Evolutionary conservation across 2,113 vertebrate species (phyloP), one percentile per base, ranked within the genome.

Genomic region (Corythoichthys haematopterus): DNA sequence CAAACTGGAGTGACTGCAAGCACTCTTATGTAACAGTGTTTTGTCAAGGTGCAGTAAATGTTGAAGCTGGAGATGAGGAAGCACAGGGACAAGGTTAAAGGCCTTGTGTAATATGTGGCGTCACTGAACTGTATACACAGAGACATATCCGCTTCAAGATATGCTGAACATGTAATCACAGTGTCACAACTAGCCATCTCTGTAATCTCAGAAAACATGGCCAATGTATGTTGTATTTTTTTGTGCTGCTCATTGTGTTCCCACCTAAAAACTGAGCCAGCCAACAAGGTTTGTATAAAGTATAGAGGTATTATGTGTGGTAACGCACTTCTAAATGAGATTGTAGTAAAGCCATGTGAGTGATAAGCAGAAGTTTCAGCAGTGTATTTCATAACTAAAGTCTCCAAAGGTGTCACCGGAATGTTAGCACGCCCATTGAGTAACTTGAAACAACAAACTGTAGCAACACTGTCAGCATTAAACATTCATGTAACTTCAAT

Each of bases 101-200:
- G 38, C 3, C 60, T 81, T 81, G 76, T 82, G 65, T 64, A 79
- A 80, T 72, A 67, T 33, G 59, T 64, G 45, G 64, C 73, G 64
- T 78, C 40, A 67, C 11, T 28, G 57, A 33, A 36, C 28, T 55
- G 5, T 66, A 35, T 7, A 45, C 59, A 61, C 59, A 13, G n/a
- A n/a, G 11, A 36, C 11, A 38, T 36, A 55, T 68, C 63, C 64
- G 43, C 1, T 38, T 33, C 15, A 40, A 53, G 35, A 36, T 35
- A 43, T 7, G 40, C 28, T 56, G 66, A 66, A 68, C 53, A 55
- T 72, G 52, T 57, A 62, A 62, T 62, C 55, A 36, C 55, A 36
- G 20, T 28, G 55, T 57, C 12, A 15, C 1, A 12, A 13, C 1
- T 38, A 13, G 6, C 13, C 36, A n/a, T 60, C 35, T 3, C 9